Evolutionary conservation across 2,888 invertebrate genomes (phyloP).

Genomic region (Cataglyphis rosenhaueri): DNA sequence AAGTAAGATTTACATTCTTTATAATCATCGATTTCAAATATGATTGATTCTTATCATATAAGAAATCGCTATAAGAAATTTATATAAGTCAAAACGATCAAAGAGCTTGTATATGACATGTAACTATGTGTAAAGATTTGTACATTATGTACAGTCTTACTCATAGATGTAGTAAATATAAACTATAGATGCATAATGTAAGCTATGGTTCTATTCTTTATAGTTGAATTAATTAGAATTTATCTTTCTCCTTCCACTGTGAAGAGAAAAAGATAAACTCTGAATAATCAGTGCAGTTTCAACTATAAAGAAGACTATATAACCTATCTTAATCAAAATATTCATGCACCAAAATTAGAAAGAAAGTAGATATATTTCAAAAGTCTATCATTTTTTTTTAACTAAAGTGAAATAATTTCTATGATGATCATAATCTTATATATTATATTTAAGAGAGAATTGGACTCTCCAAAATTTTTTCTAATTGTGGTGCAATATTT

Average conservation of each 20-base stretch:
- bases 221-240: too few species aligned
- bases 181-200: not conserved
- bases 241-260: too few species aligned
- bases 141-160: constrained; percentile 62
- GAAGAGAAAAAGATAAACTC: too few species aligned
- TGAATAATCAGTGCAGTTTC: too few species aligned
- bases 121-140: constrained; percentile 46
- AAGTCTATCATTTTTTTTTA: not conserved
- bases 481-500: not conserved
- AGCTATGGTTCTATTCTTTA: too few species aligned
- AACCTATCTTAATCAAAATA: not conserved
- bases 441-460: not conserved
- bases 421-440: not conserved
- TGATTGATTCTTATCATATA: not conserved
- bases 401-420: not conserved
- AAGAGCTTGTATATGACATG: constrained; percentile 28
- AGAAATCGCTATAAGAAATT: not conserved
- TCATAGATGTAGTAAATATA: not conserved
- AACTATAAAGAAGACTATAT: too few species aligned
- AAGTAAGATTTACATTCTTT: constrained; percentile 23
- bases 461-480: not conserved
- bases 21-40: not conserved
- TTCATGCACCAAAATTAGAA: not conserved
- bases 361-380: not conserved
- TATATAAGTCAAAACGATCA: constrained; percentile 38